Evolutionary conservation across 1,140 invertebrate genomes (phyloP).

Genomic region (Scaptomyza hsui): DNA sequence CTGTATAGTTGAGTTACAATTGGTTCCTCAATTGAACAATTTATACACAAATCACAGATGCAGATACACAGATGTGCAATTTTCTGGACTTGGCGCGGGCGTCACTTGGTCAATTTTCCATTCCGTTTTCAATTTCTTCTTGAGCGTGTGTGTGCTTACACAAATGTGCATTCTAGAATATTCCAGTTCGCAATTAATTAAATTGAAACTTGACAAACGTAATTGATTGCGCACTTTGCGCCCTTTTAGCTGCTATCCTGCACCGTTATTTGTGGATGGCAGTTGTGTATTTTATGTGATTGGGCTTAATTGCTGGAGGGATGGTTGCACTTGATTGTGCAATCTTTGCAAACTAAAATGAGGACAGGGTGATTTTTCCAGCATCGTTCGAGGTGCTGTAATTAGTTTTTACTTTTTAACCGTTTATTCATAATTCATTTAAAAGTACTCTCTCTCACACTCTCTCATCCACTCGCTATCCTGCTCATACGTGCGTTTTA

Average conservation of each 20-base stretch:
- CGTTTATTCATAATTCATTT: constrained; percentile 18
- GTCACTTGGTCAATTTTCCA: constrained; percentile 32
- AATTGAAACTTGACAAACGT: constrained; percentile 55
- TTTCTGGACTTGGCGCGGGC: constrained; percentile 14
- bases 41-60: constrained; percentile 26
- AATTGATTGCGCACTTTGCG: constrained; percentile 42
- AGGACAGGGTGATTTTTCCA: constrained; percentile 11
- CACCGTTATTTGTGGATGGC: too few species aligned
- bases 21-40: constrained; percentile 14
- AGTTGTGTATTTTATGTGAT: constrained; percentile 49
- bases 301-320: constrained; percentile 45
- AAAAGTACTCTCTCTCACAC: neutral
- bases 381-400: constrained; percentile 1
- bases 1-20: constrained; percentile 6
- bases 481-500: neutral
- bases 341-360: constrained; percentile 26
- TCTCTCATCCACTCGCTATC: neutral
- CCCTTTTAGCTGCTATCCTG: constrained; percentile 8
- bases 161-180: constrained; percentile 28
- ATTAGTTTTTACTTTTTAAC: neutral
- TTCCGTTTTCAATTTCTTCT: constrained; percentile 26
- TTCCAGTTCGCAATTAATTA: constrained; percentile 20
- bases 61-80: constrained; percentile 12
- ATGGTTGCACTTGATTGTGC: constrained; percentile 36
- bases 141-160: neutral